A percentile compares a stretch with the other conserved stretches of the same genome.
Evolutionary conservation across 2,888 invertebrate genomes (phyloP).

Genomic region (Calliopum simillimum): DNA sequence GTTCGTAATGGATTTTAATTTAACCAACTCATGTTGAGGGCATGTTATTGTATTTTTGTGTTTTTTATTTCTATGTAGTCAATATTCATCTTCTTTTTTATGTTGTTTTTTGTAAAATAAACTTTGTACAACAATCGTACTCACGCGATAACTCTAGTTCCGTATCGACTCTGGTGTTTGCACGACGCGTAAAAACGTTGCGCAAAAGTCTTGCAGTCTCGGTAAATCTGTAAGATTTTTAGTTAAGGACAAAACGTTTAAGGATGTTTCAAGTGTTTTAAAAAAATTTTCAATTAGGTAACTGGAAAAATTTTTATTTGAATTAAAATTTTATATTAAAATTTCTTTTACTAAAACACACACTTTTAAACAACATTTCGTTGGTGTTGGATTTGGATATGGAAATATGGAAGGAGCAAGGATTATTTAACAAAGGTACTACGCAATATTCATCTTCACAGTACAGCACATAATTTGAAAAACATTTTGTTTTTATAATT

Average conservation of each 20-base stretch:
- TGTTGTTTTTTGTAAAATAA: background rate
- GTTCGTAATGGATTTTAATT: too few species aligned
- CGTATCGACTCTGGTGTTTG: slow-evolving; percentile 82
- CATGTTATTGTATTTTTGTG: background rate
- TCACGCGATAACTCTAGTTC: slow-evolving; percentile 95
- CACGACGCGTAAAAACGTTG: slow-evolving; percentile 87
- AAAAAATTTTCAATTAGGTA: background rate
- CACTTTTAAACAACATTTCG: slow-evolving; percentile 9
- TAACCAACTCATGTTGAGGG: too few species aligned
- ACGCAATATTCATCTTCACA: too few species aligned
- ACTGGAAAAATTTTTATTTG: background rate
- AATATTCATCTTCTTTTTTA: background rate
- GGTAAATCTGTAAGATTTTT: slow-evolving; percentile 80
- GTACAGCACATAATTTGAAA: too few species aligned
- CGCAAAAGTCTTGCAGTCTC: slow-evolving; percentile 96
- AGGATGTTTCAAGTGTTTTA: slow-evolving; percentile 6
- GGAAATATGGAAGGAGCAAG: too few species aligned
- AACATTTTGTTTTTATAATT: background rate
- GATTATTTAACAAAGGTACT: too few species aligned
- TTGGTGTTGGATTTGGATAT: background rate
- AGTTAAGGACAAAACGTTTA: slow-evolving; percentile 36
- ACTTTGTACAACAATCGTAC: slow-evolving; percentile 68
- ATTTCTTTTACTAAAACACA: background rate
- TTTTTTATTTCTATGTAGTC: slow-evolving; percentile 9
- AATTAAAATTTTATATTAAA: background rate